Evolutionary conservation across 2,888 invertebrate species (phyloP), one percentile per base, ranked within the genome.

Genomic region (Caenorhabditis plicata): DNA sequence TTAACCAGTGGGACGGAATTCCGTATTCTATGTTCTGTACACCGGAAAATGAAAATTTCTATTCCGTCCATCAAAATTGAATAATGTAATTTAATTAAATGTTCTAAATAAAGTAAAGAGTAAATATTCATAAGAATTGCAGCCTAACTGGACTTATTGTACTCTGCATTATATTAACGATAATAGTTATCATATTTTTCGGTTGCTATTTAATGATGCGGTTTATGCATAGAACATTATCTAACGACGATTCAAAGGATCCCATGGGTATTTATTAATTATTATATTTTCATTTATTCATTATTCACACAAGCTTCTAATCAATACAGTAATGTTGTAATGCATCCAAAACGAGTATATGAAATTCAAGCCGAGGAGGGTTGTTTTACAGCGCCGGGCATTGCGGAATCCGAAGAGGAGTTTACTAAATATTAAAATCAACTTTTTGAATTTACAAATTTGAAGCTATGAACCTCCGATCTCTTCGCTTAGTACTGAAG

Each of bases 351-450:
- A 31, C 43, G 69, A 31, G 69, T 69, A 23, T 69, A 69, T 40
- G 69, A 69, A 45, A 69, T 69, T 42, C 69, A 69, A 43, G 69
- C 69, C 2, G 69, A 69, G 29, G 69, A 69, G 39, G 69, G 69
- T 20, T 66, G 65, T 29, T 69, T 69, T 50, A 44, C 39, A 13
- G 54, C n/a, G n/a, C n/a, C n/a, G n/a, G n/a, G n/a, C n/a, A n/a
- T n/a, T n/a, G n/a, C n/a, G n/a, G n/a, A n/a, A n/a, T n/a, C n/a
- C n/a, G n/a, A n/a, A n/a, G n/a, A n/a, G n/a, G n/a, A n/a, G n/a
- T n/a, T n/a, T n/a, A n/a, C n/a, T n/a, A n/a, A n/a, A n/a, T n/a
- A n/a, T n/a, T n/a, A n/a, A n/a, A n/a, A n/a, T n/a, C n/a, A n/a
- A n/a, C n/a, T n/a, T n/a, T n/a, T n/a, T n/a, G n/a, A n/a, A n/a